A percentile compares a stretch with the other conserved stretches of the same genome.
These are phyloP conservation scores for Protomyctophum bolini DNA, from an alignment of 2,113 vertebrate genomes.

Conservation along the genomic window DNA sequence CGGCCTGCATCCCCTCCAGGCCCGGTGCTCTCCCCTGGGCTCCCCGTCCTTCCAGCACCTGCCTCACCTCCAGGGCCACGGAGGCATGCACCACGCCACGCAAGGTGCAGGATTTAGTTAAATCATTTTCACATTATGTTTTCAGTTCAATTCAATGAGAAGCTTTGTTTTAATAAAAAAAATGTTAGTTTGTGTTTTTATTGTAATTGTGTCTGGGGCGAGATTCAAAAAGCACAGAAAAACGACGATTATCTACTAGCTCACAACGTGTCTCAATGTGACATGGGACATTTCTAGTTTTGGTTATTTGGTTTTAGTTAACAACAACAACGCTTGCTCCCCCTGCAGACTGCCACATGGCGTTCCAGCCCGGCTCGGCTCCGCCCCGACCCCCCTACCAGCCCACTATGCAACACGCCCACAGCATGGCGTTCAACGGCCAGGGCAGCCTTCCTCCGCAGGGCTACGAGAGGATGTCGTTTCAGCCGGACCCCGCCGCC, in stretches of 20 bases:
- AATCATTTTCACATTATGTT: too few species aligned
- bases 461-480: constrained; percentile 87
- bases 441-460: constrained; percentile 88
- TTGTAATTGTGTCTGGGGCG: too few species aligned
- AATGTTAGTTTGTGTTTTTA: too few species aligned
- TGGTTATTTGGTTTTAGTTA: too few species aligned
- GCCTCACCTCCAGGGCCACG: constrained; percentile 86
- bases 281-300: too few species aligned
- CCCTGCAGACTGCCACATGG: constrained; percentile 87
- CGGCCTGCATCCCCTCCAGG: constrained; percentile 81
- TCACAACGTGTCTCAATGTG: too few species aligned
- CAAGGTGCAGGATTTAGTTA: too few species aligned
- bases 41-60: constrained; percentile 87
- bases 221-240: too few species aligned
- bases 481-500: constrained; percentile 84
- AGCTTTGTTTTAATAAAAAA: too few species aligned
- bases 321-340: too few species aligned
- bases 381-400: constrained; percentile 86
- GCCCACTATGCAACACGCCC: constrained; percentile 84
- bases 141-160: too few species aligned
- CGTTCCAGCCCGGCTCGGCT: constrained; percentile 85
- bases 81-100: constrained; percentile 78
- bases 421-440: constrained; percentile 84
- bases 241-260: too few species aligned
- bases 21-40: constrained; percentile 84